Evolutionary conservation across 2,888 invertebrate species (phyloP).

Genomic region (Hedychridium roseum): DNA sequence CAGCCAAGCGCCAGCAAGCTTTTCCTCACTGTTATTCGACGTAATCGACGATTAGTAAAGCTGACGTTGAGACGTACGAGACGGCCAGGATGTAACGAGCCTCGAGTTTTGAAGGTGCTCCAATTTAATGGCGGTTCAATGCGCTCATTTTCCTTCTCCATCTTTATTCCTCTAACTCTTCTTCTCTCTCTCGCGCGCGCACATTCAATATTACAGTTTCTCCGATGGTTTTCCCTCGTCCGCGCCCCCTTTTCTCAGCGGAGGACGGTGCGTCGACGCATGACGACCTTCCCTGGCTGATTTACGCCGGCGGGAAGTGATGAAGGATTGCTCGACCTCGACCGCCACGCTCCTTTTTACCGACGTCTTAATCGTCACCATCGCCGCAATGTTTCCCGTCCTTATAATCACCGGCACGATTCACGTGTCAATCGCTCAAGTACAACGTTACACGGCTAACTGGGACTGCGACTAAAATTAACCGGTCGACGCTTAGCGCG

Average conservation of each 20-base stretch:
- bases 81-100: conserved; percentile 17
- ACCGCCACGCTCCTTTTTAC: no score
- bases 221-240: not conserved
- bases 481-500: no score
- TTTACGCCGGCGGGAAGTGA: conserved; percentile 41
- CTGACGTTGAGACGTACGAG: no score
- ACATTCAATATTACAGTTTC: not conserved
- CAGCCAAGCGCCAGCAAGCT: not conserved
- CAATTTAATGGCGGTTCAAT: conserved; percentile 36
- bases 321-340: conserved; percentile 18
- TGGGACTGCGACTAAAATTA: no score
- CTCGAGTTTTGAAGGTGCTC: conserved; percentile 34
- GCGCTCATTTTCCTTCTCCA: conserved; percentile 19
- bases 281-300: conserved; percentile 44
- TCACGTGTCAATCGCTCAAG: no score
- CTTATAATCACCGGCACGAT: no score
- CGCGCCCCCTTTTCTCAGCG: conserved; percentile 8
- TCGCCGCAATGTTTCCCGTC: no score
- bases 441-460: no score
- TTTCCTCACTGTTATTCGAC: conserved; percentile 6
- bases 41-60: conserved; percentile 18
- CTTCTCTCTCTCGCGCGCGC: no score
- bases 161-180: no score
- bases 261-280: conserved; percentile 36
- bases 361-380: no score